Evolutionary conservation across 2,888 invertebrate genomes (phyloP), one percentile per base, ranked within the genome.

Genomic region (Graphium colonna): DNA sequence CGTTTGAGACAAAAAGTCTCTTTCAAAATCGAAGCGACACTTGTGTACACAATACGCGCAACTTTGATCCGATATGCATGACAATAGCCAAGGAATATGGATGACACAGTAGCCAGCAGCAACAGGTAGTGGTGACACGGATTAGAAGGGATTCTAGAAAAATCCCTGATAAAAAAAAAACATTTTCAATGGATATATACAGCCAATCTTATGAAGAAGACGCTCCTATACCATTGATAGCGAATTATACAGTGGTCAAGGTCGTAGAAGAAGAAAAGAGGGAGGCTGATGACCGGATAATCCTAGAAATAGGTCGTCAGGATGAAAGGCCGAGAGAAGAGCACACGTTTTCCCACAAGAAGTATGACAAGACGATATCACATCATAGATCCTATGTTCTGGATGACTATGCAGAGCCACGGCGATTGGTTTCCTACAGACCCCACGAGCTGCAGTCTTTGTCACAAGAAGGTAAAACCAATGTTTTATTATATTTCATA

Each of bases 1-100:
- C 28, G 8, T 8, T 28, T 49, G 57, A 59, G 51, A 60, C 62
- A 63, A 60, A 63, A 51, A 59, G 65, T 65, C 63, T 69, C 71
- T 69, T 69, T 70, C 64, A 73, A 75, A 75, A 76, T 74, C 72
- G 81, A 82, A 80, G 72, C 73, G 65, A 77, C 87, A 89, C 88
- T 87, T 90, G 90, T 84, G 84, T 81, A 83, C 82, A 90, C 81
- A 81, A 73, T 68, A 75, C 72, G 60, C 58, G 56, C 68, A 65
- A 73, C 72, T 85, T 84, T 87, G 82, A 88, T 88, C 81, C 75
- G 78, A 88, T 89, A 86, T 88, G 73, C 88, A 88, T 89, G 71
- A 89, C 88, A 89, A 89, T 77, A 73, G 84, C 50, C 59, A 71
- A 69, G 69, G 78, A 74, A 69, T 70, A 71, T 78, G 70, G 75